phyloP scores from a whole-genome alignment of 2,888 invertebrate species.

The Muscina levida region DNA sequence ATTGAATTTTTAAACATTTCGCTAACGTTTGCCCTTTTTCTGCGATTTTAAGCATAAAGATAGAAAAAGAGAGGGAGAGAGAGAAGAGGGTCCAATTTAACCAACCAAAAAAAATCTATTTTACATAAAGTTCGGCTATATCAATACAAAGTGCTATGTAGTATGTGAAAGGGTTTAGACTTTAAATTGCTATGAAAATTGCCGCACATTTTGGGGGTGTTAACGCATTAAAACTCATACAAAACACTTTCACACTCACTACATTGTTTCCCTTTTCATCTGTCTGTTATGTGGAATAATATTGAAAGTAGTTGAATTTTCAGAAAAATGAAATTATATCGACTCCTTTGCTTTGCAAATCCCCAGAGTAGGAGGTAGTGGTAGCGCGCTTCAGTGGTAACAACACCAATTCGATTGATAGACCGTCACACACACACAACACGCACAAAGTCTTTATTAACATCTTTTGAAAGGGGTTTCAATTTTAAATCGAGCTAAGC shows the following conservation, averaged over 20 bases:
- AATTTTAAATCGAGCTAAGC: slow-evolving; percentile 23
- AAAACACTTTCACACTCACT: slow-evolving; percentile 57
- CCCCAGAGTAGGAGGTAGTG: background rate
- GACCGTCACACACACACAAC: no score
- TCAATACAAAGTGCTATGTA: slow-evolving; percentile 1
- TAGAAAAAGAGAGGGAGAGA: background rate
- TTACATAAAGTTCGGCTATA: slow-evolving; percentile 15
- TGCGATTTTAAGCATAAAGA: background rate
- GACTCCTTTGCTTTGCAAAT: slow-evolving; percentile 24
- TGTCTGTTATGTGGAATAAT: slow-evolving; percentile 16
- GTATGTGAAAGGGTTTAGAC: slow-evolving; percentile 50
- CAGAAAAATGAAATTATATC: slow-evolving; percentile 26
- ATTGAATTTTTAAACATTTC: slow-evolving; percentile 38
- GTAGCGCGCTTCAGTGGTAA: background rate
- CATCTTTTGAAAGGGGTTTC: slow-evolving; percentile 52
- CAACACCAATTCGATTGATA: no score
- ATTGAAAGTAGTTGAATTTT: slow-evolving; percentile 60
- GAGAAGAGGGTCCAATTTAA: slow-evolving; percentile 11
- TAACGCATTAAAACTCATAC: slow-evolving; percentile 60
- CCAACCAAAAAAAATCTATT: slow-evolving; percentile 23
- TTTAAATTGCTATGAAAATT: slow-evolving; percentile 2
- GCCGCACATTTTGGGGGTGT: slow-evolving; percentile 52
- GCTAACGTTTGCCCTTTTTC: slow-evolving; percentile 44
- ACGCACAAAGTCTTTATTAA: slow-evolving; percentile 17
- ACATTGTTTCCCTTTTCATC: no score